A percentile compares a stretch with the other conserved stretches of the same genome.
Conservation (phyloP, 2,888 invertebrate species). For the Hybos culiciformis region DNA sequence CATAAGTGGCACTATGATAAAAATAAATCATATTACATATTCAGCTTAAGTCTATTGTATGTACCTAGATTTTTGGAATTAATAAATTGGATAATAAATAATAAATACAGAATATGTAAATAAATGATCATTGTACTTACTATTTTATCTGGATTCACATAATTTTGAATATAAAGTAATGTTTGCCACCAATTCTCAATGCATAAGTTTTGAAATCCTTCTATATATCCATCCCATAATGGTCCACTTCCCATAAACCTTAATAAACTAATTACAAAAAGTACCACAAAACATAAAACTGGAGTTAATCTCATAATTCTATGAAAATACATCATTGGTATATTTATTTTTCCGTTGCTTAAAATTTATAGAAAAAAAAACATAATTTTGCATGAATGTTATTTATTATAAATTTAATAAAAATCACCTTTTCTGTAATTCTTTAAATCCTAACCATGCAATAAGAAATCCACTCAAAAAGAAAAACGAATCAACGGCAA, state of each 20-base stretch:
- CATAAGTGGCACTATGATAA: neutral
- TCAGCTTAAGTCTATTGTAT: neutral
- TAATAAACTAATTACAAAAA: constrained; percentile 38
- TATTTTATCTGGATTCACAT: constrained; percentile 25
- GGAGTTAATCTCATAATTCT: constrained; percentile 41
- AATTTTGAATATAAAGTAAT: constrained; percentile 36
- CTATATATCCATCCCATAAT: constrained; percentile 30
- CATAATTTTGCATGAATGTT: neutral
- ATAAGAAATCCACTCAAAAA: constrained; percentile 45
- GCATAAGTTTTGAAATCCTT: no score
- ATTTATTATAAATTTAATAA: neutral
- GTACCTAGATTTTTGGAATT: neutral
- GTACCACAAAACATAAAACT: constrained; percentile 38
- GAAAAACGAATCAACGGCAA: constrained; percentile 52
- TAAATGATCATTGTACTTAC: constrained; percentile 16
- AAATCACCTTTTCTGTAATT: constrained; percentile 28
- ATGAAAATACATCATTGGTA: constrained; percentile 33
- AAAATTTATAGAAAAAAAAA: neutral
- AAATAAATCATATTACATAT: neutral
- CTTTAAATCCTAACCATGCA: constrained; percentile 33
- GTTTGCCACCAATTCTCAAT: constrained; percentile 33
- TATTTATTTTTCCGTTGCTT: constrained; percentile 28
- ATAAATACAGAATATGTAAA: neutral
- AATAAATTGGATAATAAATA: neutral
- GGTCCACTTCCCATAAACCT: constrained; percentile 40